Conservation (phyloP, 2,113 vertebrate genomes). For the Cyanistes caeruleus region DNA sequence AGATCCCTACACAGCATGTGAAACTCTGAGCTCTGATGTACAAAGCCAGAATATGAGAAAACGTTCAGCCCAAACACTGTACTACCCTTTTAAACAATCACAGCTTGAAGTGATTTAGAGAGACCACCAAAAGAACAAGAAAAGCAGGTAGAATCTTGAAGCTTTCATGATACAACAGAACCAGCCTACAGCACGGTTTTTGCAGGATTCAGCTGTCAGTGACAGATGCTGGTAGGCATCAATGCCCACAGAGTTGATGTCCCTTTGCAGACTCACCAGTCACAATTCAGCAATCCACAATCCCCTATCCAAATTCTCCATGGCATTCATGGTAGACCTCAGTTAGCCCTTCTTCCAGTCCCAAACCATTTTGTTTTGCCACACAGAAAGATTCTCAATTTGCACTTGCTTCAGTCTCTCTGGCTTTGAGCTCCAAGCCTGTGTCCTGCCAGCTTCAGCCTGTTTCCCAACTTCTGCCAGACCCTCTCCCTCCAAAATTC, state of each 20-base stretch:
- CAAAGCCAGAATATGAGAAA: neutral
- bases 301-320: neutral
- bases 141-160: neutral
- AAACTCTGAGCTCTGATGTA: neutral
- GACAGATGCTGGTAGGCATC: fast-evolving
- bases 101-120: neutral
- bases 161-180: neutral
- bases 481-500: neutral
- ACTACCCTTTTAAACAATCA: neutral
- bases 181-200: neutral
- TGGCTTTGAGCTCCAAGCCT: neutral
- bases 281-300: neutral
- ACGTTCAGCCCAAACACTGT: neutral
- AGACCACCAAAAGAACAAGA: neutral
- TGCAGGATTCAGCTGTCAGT: neutral
- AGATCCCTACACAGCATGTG: neutral
- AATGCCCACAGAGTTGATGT: neutral
- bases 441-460: neutral
- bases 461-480: neutral
- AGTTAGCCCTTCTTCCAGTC: neutral
- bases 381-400: neutral
- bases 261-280: neutral
- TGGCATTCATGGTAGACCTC: neutral
- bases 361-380: neutral
- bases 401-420: neutral